Conservation (phyloP, 2,888 invertebrate species). For the Horisme vitalbata region DNA sequence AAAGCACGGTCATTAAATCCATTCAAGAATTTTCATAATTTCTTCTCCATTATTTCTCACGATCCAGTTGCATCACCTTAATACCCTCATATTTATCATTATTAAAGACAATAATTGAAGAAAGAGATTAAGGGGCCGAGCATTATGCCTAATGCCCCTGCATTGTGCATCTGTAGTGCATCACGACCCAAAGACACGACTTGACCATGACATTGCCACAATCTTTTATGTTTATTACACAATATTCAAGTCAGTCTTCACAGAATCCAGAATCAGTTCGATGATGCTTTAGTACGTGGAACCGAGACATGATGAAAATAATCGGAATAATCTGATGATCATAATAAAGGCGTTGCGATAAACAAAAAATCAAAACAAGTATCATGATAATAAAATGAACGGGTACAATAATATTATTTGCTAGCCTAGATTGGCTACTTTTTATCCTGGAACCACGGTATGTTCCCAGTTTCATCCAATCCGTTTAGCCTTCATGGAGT, state of each 20-base stretch:
- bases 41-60: conserved; percentile 31
- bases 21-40: conserved; percentile 10
- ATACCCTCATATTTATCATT: conserved; percentile 58
- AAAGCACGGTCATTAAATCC: conserved; percentile 14
- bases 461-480: too few species aligned
- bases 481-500: too few species aligned
- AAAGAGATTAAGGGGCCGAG: conserved; percentile 53
- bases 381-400: too few species aligned
- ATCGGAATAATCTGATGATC: too few species aligned
- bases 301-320: too few species aligned
- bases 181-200: conserved; percentile 67
- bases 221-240: conserved; percentile 48
- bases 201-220: conserved; percentile 74
- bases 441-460: too few species aligned
- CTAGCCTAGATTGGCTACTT: too few species aligned
- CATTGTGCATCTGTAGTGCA: conserved; percentile 66
- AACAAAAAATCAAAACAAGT: too few species aligned
- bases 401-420: too few species aligned
- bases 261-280: conserved; percentile 28
- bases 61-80: conserved; percentile 39
- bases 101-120: conserved; percentile 64
- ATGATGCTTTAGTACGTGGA: too few species aligned
- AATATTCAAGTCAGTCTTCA: conserved; percentile 30
- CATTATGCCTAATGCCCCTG: conserved; percentile 66
- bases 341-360: too few species aligned